Base-by-base conservation (phyloP, 2,113 vertebrate genomes). In the Pitta sordida region DNA sequence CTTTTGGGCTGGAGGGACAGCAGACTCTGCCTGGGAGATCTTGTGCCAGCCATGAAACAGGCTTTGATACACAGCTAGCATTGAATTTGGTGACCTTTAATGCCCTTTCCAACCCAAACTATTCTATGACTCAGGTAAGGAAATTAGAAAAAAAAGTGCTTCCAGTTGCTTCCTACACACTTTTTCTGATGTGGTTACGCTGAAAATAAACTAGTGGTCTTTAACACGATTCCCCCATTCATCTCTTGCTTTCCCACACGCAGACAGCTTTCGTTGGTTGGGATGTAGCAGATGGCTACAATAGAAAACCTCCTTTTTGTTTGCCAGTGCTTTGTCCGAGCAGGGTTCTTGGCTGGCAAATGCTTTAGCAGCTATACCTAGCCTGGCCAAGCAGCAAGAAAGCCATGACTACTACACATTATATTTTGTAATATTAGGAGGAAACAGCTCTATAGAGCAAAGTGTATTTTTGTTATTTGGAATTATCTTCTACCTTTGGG, bases 11-110 rank as follows among this genome's bases (percentile, higher is more conserved):
- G 34, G 48, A 76, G 36, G 30, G 29, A 41, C 37, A 55, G 5
- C 1, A 11, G 32, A 10, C 4, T 26, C 23, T 34, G 44, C 5
- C 13, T 11, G 0, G 32, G 13, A 41, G 7, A 6, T 1, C 22
- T 7, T 26, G 18, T 48, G 29, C 17, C 26, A 10, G 11, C 43
- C 27, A 16, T 81, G 68, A 64, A 77, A 48, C 1, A 52, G 22
- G 6, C 58, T 49, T 2, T 1, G 41, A 32, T 49, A 21, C 15
- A 43, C 26, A 64, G 24, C 3, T 2, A 7, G 6, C 30, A 21
- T 16, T 48, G 48, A 59, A n/a, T 6, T 34, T 39, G 13, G 24
- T 82, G 34, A 32, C 30, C 19, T 8, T 67, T 4, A 37, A 39
- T 16, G 19, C n/a, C 29, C 23, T 67, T 74, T 67, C 44, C 24